phyloP scores from a whole-genome alignment of 2,888 invertebrate species.

The Hipparchia sbordonii region DNA sequence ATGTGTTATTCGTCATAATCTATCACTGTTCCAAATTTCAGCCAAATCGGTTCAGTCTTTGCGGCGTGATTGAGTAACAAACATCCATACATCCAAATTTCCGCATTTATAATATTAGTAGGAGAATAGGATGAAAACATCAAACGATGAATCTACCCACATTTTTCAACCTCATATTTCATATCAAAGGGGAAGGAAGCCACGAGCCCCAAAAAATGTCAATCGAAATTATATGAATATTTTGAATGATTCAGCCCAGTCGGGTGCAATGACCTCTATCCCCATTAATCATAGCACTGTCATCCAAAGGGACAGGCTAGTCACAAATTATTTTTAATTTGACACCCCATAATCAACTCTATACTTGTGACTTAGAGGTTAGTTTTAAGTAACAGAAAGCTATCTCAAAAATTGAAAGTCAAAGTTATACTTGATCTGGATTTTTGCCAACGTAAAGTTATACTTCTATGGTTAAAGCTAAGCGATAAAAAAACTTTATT shows the following conservation, averaged over 20 bases:
- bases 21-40: no score
- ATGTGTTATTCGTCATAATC: no score
- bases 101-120: neutral
- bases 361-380: conserved; percentile 3
- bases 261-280: conserved; percentile 43
- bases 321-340: conserved; percentile 33
- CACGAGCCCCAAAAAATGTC: conserved; percentile 30
- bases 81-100: no score
- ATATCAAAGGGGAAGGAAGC: conserved; percentile 21
- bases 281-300: conserved; percentile 47
- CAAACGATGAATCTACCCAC: conserved; percentile 6
- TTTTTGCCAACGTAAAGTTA: conserved; percentile 41
- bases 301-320: conserved; percentile 42
- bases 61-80: no score
- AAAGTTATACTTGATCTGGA: conserved; percentile 44
- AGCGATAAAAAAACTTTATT: neutral
- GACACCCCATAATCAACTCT: conserved; percentile 25
- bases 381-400: conserved; percentile 26
- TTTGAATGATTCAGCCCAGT: conserved; percentile 41
- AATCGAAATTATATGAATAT: conserved; percentile 44
- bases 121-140: conserved; percentile 4
- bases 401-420: conserved; percentile 45
- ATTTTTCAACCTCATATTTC: conserved; percentile 19
- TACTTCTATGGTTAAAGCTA: conserved; percentile 11
- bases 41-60: no score